A percentile compares a stretch with the other conserved stretches of the same genome.
Evolutionary conservation across 2,113 vertebrate genomes (phyloP).

Genomic region (Prinia subflava): DNA sequence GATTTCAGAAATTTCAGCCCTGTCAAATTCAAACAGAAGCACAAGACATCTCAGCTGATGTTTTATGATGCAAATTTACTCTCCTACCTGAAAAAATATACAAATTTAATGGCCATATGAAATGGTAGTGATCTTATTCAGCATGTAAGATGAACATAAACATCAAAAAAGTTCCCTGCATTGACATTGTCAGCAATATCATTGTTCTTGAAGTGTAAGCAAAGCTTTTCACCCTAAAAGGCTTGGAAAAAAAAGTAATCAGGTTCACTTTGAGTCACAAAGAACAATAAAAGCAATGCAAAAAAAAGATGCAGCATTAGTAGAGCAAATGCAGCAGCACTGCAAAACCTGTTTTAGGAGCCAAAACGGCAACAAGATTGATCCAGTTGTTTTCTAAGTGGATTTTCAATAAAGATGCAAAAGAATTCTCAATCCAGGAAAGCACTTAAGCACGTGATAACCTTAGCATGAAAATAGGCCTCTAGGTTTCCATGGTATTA

Average conservation of each 20-base stretch:
- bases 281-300: not conserved
- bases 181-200: not conserved
- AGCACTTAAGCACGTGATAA: not conserved
- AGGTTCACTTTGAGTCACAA: not conserved
- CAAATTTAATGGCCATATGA: not conserved
- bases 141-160: not conserved
- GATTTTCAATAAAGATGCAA: constrained; percentile 12
- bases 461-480: not conserved
- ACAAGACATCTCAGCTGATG: not conserved
- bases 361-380: not conserved
- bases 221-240: not conserved
- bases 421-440: not conserved
- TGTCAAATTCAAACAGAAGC: not conserved
- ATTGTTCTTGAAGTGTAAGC: not conserved
- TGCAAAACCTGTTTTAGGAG: not conserved
- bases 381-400: not conserved
- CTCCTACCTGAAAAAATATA: not conserved
- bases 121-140: not conserved
- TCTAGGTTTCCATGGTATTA: constrained; percentile 1
- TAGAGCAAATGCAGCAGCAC: not conserved
- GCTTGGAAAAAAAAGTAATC: not conserved
- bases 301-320: not conserved
- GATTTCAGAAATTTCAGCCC: not conserved
- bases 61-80: not conserved
- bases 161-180: not conserved